Conservation (phyloP, 2,797 vertebrate species). For the Cichlasoma orientale region DNA sequence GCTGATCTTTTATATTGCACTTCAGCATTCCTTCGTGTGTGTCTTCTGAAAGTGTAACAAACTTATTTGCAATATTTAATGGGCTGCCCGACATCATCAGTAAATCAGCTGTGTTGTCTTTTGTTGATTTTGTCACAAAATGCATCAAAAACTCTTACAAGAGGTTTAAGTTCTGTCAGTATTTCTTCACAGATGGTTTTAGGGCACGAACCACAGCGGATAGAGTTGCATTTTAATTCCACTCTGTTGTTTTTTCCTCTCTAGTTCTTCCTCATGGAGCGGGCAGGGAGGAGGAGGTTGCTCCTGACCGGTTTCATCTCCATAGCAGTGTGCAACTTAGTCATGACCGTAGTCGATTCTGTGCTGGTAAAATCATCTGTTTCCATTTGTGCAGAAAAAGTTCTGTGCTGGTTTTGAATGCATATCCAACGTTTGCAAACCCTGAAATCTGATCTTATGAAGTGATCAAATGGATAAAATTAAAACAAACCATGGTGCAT, state of each 20-base stretch:
- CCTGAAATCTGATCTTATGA: not conserved
- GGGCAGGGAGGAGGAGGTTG: conserved; percentile 65
- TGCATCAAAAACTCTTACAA: not conserved
- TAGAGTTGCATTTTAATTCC: conserved; percentile 17
- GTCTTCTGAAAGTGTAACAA: not conserved
- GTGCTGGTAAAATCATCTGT: conserved; percentile 71
- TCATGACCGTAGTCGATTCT: conserved; percentile 79
- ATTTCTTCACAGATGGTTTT: conserved; percentile 11
- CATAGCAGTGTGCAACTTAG: conserved; percentile 73
- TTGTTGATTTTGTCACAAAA: not conserved
- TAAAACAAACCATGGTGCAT: not conserved
- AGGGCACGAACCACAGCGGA: conserved; percentile 16
- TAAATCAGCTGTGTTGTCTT: conserved; percentile 1
- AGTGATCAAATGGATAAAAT: not conserved
- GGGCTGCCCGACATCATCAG: not conserved
- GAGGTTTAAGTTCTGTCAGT: not conserved
- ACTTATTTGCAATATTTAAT: not conserved
- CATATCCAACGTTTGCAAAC: not conserved
- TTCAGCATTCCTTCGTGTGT: not conserved
- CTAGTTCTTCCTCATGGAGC: conserved; percentile 79
- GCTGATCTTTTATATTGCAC: not conserved
- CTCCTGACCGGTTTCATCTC: conserved; percentile 75
- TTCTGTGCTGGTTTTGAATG: not conserved
- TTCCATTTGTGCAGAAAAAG: not conserved
- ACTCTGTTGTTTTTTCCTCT: conserved; percentile 9